A percentile compares a stretch with the other conserved stretches of the same genome.
Evolutionary conservation across 2,888 invertebrate genomes (phyloP).

Genomic region (Amblyjoppa fuscipennis): DNA sequence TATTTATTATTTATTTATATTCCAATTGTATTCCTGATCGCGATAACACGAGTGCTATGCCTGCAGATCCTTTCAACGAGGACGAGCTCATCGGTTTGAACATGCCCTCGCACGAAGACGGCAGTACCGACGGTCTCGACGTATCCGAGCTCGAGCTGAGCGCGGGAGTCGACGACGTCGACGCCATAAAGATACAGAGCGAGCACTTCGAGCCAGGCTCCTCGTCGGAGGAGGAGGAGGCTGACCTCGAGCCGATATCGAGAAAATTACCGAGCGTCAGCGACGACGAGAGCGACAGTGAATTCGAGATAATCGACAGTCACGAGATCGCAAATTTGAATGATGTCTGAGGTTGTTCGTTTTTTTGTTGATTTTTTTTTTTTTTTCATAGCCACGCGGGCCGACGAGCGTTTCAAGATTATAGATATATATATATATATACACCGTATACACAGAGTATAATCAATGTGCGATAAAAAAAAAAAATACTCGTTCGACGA

Average conservation of each 20-base stretch:
- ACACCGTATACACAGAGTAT: constrained; percentile 19
- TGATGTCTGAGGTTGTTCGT: constrained; percentile 56
- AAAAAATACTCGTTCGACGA: constrained; percentile 17
- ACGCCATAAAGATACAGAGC: constrained; percentile 80
- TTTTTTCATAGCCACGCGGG: constrained; percentile 53
- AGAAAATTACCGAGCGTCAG: constrained; percentile 76
- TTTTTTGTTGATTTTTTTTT: constrained; percentile 32
- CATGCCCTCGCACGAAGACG: constrained; percentile 84
- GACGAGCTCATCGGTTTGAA: constrained; percentile 80
- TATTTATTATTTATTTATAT: constrained; percentile 29
- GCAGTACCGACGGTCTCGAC: constrained; percentile 82
- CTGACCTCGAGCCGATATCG: constrained; percentile 74
- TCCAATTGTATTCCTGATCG: constrained; percentile 4
- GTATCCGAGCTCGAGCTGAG: constrained; percentile 82
- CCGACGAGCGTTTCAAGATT: constrained; percentile 19
- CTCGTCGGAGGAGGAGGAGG: constrained; percentile 80
- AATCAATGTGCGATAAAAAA: constrained; percentile 33
- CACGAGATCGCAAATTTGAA: constrained; percentile 77
- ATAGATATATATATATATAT: background rate
- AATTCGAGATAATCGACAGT: constrained; percentile 83
- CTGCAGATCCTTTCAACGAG: constrained; percentile 81
- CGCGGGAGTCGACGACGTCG: constrained; percentile 77
- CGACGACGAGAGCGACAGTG: constrained; percentile 80
- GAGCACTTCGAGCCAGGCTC: constrained; percentile 82
- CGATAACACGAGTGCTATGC: constrained; percentile 5